Evolutionary conservation across 2,888 invertebrate species (phyloP), one percentile per base, ranked within the genome.

Genomic region (Acleris literana): DNA sequence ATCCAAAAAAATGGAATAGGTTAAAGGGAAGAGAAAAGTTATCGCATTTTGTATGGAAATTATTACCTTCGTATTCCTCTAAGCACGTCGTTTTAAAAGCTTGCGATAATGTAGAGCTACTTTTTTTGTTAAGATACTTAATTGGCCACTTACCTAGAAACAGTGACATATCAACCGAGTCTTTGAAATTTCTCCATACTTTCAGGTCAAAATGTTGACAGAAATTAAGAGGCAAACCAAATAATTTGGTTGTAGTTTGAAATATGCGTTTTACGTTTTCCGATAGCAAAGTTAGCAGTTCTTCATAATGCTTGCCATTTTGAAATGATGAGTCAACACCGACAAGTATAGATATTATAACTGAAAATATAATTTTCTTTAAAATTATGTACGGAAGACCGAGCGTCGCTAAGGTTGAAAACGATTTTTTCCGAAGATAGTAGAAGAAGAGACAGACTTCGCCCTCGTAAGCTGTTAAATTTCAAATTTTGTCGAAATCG

Each of bases 101-200:
- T 25, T 25, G 5, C 25, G 25, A 25, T 25, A 25, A 5, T 25
- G 5, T 25, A 25, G 25, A 25, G 22, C 22, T 25, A n/a, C n/a
- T n/a, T n/a, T n/a, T 25, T 5, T 25, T 25, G 5, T 2, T 54
- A n/a, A 25, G 43, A 43, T 55, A 63, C 22, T 13, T 33, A 9
- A 33, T 3, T 33, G 11, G 11, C 13, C 63, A 73, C 78, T 80
- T 89, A 90, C 95, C 95, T 71, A 94, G 86, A n/a, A 82, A 78
- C 56, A 97, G 78, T 4, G 95, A 94, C 18, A 90, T 84, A 69
- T 95, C 94, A 0, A 96, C 95, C 49, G 94, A 93, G n/a, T 88
- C 84, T 61, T 95, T 95, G 78, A 97, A 97, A 70, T 94, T 93
- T 63, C 81, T 93, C 97, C 97, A 98, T 6, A 93, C 91, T 54